Percentiles rank a stretch among this genome's conserved stretches.
Conservation (phyloP, 2,888 invertebrate species). For the Pilophorus perplexus region DNA sequence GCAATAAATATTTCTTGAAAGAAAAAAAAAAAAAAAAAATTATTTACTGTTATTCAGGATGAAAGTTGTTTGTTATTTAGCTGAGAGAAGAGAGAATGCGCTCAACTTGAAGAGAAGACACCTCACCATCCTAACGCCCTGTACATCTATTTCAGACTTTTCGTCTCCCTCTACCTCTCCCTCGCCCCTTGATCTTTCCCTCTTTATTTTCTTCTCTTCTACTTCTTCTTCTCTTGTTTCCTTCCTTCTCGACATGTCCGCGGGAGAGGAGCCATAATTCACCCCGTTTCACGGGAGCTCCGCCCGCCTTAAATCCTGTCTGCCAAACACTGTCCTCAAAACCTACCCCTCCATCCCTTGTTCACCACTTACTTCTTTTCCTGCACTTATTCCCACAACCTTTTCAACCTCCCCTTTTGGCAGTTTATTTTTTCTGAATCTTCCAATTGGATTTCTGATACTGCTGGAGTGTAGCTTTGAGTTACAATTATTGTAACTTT, state of each 20-base stretch:
- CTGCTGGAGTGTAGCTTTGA: too few relatives aligned
- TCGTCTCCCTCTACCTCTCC: neutral
- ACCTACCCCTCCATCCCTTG: neutral
- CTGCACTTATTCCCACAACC: neutral
- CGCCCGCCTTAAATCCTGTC: constrained; percentile 34
- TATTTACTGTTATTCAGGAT: too few relatives aligned
- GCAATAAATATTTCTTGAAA: too few relatives aligned
- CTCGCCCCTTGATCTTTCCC: constrained; percentile 8
- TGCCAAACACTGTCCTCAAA: constrained; percentile 37
- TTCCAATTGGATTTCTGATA: too few relatives aligned
- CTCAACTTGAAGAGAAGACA: constrained; percentile 21
- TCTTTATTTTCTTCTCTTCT: constrained; percentile 10
- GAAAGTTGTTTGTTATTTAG: constrained; percentile 19
- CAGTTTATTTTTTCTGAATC: too few relatives aligned
- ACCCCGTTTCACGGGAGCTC: constrained; percentile 32
- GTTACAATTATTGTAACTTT: too few relatives aligned
- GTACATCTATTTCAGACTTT: constrained; percentile 34
- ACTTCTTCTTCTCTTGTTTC: constrained; percentile 9
- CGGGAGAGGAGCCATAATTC: constrained; percentile 32
- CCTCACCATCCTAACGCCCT: constrained; percentile 23
- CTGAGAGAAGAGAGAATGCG: constrained; percentile 2
- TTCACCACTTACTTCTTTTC: neutral
- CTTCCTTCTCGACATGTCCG: constrained; percentile 24
- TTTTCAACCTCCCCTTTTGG: too few relatives aligned
- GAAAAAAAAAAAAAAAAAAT: too few relatives aligned